Conservation (phyloP, 2,113 vertebrate species). For the Toxotes chatareus region DNA sequence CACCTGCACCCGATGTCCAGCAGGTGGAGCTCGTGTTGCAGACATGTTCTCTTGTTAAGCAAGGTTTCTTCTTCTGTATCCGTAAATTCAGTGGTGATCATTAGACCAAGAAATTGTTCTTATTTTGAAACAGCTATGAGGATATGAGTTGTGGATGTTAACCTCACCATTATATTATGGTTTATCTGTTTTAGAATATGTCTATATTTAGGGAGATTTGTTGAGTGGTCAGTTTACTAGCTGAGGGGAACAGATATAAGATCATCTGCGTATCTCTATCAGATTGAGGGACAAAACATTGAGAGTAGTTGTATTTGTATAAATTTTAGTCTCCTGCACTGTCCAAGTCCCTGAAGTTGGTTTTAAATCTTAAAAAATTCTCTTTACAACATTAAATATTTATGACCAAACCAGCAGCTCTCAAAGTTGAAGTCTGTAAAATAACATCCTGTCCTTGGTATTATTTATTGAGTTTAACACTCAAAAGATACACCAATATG, state of each 20-base stretch:
- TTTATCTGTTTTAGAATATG: neutral
- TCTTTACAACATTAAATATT: neutral
- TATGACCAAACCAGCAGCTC: neutral
- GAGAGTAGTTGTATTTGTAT: neutral
- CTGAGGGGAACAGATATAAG: too few species aligned
- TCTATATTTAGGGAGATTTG: neutral
- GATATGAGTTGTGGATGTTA: neutral
- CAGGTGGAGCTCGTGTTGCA: constrained; percentile 56
- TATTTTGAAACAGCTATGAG: neutral
- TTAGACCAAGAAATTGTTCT: neutral
- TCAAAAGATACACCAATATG: neutral
- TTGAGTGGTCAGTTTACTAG: too few species aligned
- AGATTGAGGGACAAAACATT: too few species aligned
- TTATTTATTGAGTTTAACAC: too few species aligned
- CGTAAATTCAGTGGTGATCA: neutral
- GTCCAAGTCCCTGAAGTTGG: neutral
- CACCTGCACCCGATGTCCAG: constrained; percentile 37
- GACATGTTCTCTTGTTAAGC: neutral
- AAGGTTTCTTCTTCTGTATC: neutral
- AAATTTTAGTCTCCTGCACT: neutral
- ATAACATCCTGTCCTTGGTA: neutral
- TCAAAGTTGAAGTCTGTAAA: neutral
- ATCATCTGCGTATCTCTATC: too few species aligned
- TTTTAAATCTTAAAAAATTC: neutral
- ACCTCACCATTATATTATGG: neutral